Conservation (phyloP, 2,888 invertebrate species). For the Arge pagana region DNA sequence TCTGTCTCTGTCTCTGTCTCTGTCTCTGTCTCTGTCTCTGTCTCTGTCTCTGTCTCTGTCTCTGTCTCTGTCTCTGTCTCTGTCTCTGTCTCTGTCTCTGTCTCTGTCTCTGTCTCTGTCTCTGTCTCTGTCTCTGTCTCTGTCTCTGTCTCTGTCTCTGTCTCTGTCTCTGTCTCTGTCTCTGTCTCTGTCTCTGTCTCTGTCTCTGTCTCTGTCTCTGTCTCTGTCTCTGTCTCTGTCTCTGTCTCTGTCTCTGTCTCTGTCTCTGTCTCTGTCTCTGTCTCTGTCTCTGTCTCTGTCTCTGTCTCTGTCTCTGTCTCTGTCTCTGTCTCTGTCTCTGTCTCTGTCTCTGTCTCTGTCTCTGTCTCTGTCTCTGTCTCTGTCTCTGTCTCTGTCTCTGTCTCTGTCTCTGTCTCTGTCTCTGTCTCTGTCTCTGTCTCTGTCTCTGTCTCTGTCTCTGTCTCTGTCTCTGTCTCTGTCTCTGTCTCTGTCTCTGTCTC, state of each 20-base stretch:
- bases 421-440: neutral
- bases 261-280: neutral
- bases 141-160: neutral
- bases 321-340: neutral
- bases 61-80: neutral
- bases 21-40: constrained; percentile 1
- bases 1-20: neutral
- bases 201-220: neutral
- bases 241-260: neutral
- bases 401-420: neutral
- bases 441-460: neutral
- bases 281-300: neutral
- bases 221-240: constrained; percentile 11
- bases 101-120: neutral
- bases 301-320: neutral
- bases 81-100: neutral
- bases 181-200: neutral
- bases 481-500: neutral
- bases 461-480: neutral
- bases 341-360: neutral
- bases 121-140: neutral
- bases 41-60: neutral
- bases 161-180: neutral
- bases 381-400: neutral
- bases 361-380: neutral